Evolutionary conservation across 2,113 vertebrate species (phyloP).

Genomic region (Passer domesticus): DNA sequence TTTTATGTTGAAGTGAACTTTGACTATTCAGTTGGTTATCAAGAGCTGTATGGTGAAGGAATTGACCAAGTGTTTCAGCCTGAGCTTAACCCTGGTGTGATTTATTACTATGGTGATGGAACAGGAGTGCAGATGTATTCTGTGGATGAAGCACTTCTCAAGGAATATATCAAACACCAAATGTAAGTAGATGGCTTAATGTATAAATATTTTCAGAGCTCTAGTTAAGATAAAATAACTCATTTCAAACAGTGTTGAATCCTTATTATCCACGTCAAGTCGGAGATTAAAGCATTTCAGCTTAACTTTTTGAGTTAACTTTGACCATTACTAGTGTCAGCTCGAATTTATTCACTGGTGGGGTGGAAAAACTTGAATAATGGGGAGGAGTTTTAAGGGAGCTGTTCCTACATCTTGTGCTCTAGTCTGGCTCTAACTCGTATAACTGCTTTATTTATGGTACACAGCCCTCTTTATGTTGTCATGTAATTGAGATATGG

Average conservation of each 20-base stretch:
- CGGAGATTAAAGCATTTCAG: neutral
- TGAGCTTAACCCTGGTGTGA: conserved; percentile 83
- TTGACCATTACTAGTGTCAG: neutral
- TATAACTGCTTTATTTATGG: conserved; percentile 24
- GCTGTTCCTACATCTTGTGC: conserved; percentile 17
- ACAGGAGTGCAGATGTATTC: conserved; percentile 90
- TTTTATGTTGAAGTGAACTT: conserved; percentile 79
- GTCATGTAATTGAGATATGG: conserved; percentile 49
- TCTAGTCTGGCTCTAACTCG: conserved; percentile 12
- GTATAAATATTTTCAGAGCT: neutral
- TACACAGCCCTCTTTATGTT: conserved; percentile 32
- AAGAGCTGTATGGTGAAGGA: conserved; percentile 80
- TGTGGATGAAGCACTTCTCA: conserved; percentile 90
- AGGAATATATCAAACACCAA: conserved; percentile 95
- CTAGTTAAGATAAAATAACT: neutral
- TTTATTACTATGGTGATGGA: conserved; percentile 93
- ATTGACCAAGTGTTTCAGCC: conserved; percentile 69
- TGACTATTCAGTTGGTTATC: conserved; percentile 82
- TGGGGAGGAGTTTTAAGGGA: neutral
- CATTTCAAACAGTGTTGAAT: neutral
- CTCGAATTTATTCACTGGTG: neutral
- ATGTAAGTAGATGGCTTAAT: conserved; percentile 82
- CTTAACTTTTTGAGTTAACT: neutral
- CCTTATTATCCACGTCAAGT: neutral
- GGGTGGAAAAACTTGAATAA: neutral